Evolutionary conservation across 2,888 invertebrate genomes (phyloP).

Genomic region (Pedicia rivosa): DNA sequence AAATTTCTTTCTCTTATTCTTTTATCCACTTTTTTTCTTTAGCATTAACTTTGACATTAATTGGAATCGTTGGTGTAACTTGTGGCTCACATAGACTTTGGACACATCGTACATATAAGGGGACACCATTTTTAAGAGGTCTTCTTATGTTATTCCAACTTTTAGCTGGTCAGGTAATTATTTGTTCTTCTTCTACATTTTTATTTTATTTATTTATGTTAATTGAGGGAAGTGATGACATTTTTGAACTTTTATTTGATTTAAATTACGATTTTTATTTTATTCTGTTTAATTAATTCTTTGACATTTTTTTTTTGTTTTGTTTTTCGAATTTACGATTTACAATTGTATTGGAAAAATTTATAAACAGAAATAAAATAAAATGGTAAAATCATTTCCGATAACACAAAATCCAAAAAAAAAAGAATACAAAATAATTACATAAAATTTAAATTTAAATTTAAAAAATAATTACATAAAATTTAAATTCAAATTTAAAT

Average conservation of each 20-base stretch:
- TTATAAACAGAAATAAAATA: too few species aligned
- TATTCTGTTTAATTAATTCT: too few species aligned
- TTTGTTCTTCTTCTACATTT: neutral
- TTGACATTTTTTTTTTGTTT: conserved; percentile 2
- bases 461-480: too few species aligned
- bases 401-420: too few species aligned
- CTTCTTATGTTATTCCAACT: conserved; percentile 71
- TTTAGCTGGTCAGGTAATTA: conserved; percentile 68
- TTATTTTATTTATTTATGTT: neutral
- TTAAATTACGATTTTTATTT: too few species aligned
- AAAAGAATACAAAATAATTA: too few species aligned
- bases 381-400: too few species aligned
- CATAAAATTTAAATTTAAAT: too few species aligned
- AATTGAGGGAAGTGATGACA: too few species aligned
- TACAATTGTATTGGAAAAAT: too few species aligned
- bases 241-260: too few species aligned
- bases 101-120: conserved; percentile 77
- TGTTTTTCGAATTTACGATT: conserved; percentile 1
- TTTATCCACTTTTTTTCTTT: conserved; percentile 23
- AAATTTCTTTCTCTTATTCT: conserved; percentile 25
- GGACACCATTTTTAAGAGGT: conserved; percentile 50
- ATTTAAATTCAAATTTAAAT: too few species aligned
- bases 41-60: conserved; percentile 45
- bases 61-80: conserved; percentile 65
- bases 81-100: conserved; percentile 87